Base-by-base conservation (phyloP, 2,888 invertebrate species). In the Polydrusus tereticollis region DNA sequence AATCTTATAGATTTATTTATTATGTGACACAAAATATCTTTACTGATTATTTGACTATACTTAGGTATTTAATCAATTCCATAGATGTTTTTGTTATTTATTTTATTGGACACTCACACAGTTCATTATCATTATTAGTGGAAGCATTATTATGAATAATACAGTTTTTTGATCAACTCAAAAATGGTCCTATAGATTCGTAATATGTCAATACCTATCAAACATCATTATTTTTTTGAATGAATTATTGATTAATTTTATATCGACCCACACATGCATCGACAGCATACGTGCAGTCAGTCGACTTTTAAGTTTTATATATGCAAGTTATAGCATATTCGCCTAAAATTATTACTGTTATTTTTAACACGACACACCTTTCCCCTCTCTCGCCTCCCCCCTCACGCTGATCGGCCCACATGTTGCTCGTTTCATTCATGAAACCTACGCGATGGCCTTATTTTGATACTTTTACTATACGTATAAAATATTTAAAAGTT, bases 361-460 rank as follows among this genome's bases (percentile, higher is more conserved):
- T 68, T 72, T 72, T 69, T 69, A 69, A 60, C 59, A 36, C 16
- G 45, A 59, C 50, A 59, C 38, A 50, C 52, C 43, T 29, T 64
- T 70, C 47, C 38, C 63, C 69, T 33, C 60, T 38, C 58, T 18
- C 69, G n/a, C 38, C 55, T 23, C 64, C 33, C 69, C 23, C 43
- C 45, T 16, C 41, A n/a, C 14, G 21, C 43, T 26, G 62, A 67
- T 47, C 72, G 47, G 69, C 76, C 77, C 76, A 76, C 73, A 72
- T 71, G 73, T 66, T 62, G 73, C 70, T 73, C 68, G 68, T 77
- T 80, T 79, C 81, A 81, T 81, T 81, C 81, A 81, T 80, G 73
- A 79, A 79, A 78, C 81, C 81, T 78, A 81, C 81, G 78, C 79
- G 75, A 68, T 79, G 81, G 78, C 81, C 81, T 81, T 80, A 80